Evolutionary conservation across 2,113 vertebrate species (phyloP).

Genomic region (Calonectris borealis): DNA sequence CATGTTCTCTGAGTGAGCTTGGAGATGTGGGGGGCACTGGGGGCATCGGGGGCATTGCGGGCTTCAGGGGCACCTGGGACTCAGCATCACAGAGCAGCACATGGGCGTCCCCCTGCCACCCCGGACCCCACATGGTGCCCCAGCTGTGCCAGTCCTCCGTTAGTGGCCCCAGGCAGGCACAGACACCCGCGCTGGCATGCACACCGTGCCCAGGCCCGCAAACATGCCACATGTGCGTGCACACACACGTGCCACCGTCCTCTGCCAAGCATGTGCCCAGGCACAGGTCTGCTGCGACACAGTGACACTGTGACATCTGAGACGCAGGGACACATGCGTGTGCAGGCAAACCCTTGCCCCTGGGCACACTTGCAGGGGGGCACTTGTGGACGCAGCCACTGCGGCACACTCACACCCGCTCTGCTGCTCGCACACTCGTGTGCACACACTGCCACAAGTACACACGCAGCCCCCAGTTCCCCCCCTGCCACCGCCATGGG

Average conservation of each 20-base stretch:
- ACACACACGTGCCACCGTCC: fast-evolving
- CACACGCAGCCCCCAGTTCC: too few species aligned
- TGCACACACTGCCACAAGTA: background rate
- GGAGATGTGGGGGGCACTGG: background rate
- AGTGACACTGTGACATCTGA: background rate
- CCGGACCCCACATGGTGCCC: fast-evolving
- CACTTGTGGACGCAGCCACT: fast-evolving
- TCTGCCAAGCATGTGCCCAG: background rate
- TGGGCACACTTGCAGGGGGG: fast-evolving
- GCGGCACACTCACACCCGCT: background rate
- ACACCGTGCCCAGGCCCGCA: fast-evolving
- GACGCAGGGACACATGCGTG: fast-evolving
- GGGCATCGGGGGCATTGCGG: background rate
- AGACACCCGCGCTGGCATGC: background rate
- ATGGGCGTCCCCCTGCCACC: too few species aligned
- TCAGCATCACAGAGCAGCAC: background rate
- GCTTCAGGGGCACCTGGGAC: background rate
- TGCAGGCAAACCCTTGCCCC: background rate
- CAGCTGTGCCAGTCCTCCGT: background rate
- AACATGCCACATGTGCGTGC: fast-evolving
- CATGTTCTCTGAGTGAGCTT: constrained; percentile 52
- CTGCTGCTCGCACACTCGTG: fast-evolving
- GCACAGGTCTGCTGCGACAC: background rate
- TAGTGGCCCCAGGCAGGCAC: background rate
- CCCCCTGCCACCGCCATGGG: background rate